These are phyloP conservation scores for Drosophila picticornis DNA, from an alignment of 2,888 invertebrate species.

Conservation along the genomic window DNA sequence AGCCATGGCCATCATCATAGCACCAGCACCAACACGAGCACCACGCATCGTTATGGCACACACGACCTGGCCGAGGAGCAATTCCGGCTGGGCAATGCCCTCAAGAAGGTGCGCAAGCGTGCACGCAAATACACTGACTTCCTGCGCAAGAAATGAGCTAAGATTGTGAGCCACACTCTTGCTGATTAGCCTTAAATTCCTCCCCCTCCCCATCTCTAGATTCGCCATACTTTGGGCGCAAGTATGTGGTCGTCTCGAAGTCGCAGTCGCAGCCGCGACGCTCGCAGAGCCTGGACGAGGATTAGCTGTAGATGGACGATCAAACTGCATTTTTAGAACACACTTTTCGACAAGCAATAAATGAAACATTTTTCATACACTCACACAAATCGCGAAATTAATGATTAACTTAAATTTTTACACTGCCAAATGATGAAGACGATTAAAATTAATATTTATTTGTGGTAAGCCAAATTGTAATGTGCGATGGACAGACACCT, in stretches of 20 bases:
- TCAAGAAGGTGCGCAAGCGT: conserved; percentile 84
- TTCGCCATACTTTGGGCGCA: conserved; percentile 83
- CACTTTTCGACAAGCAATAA: conserved; percentile 70
- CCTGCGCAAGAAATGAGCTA: conserved; percentile 83
- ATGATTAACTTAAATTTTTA: conserved; percentile 68
- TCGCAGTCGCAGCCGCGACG: conserved; percentile 48
- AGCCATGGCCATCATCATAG: conserved; percentile 44
- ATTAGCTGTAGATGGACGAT: conserved; percentile 48
- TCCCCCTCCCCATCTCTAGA: conserved; percentile 54
- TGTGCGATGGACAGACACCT: conserved; percentile 45
- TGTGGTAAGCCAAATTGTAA: conserved; percentile 67
- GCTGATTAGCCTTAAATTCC: conserved; percentile 40
- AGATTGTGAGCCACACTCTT: conserved; percentile 18
- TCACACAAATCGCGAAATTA: conserved; percentile 36
- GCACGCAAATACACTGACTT: conserved; percentile 85
- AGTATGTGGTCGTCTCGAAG: conserved; percentile 81
- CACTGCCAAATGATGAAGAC: conserved; percentile 78
- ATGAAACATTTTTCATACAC: conserved; percentile 42
- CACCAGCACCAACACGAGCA: conserved; percentile 45
- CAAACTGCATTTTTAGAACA: conserved; percentile 43
- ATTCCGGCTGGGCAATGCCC: conserved; percentile 83
- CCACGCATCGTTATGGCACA: conserved; percentile 67
- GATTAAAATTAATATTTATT: conserved; percentile 52
- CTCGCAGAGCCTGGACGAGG: conserved; percentile 74
- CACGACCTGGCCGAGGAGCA: conserved; percentile 80